phyloP scores from a whole-genome alignment of 2,113 vertebrate genomes.

The Hucho hucho region DNA sequence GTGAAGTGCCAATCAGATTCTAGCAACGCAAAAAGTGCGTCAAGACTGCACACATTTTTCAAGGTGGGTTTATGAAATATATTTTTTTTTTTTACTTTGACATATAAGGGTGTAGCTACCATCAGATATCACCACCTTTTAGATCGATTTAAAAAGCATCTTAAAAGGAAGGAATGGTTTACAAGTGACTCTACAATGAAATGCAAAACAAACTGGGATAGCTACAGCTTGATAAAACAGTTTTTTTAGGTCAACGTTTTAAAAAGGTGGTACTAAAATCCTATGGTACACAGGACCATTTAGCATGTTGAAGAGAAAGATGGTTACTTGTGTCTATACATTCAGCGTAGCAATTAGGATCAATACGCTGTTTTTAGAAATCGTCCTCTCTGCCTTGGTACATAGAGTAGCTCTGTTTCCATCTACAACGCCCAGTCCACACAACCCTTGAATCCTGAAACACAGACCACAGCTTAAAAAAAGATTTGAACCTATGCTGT shows the following conservation, averaged over 20 bases:
- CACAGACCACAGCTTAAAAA: neutral
- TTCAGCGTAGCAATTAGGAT: neutral
- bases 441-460: neutral
- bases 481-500: too few species aligned
- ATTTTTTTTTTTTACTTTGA: too few species aligned
- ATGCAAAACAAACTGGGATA: too few species aligned
- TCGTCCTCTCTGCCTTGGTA: too few species aligned
- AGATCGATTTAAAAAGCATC: too few species aligned
- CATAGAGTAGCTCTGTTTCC: neutral
- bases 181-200: too few species aligned
- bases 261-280: neutral
- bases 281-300: neutral
- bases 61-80: too few species aligned
- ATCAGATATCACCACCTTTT: too few species aligned
- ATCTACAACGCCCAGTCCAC: neutral
- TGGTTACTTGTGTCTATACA: neutral
- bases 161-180: too few species aligned
- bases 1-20: neutral
- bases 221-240: neutral
- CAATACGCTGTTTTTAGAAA: neutral
- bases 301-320: neutral
- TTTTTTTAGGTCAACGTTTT: neutral
- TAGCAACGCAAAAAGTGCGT: too few species aligned
- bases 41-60: too few species aligned
- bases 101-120: too few species aligned